These are phyloP conservation scores for Seira ritae DNA, from an alignment of 2,888 invertebrate genomes.

Conservation along the genomic window DNA sequence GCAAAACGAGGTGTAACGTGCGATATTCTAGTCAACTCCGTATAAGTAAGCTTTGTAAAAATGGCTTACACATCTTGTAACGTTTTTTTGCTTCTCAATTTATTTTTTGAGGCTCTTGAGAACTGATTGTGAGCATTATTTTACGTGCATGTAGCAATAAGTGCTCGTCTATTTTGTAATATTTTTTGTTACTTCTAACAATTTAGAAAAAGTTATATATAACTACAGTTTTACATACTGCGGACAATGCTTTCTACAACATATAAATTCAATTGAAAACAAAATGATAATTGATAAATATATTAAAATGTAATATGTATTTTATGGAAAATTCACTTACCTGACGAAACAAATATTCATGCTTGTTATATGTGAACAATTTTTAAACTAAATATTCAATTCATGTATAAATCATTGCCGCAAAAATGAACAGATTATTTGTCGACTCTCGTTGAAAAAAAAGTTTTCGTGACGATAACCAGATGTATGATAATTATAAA, in stretches of 20 bases:
- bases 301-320: background rate
- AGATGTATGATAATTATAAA: no score
- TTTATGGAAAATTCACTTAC: background rate
- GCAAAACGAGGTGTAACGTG: constrained; percentile 47
- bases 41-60: constrained; percentile 15
- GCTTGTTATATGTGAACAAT: no score
- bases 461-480: no score
- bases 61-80: background rate
- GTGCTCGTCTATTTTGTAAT: constrained; percentile 6
- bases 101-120: no score
- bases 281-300: background rate
- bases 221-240: no score
- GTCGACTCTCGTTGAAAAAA: no score
- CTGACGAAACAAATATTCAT: constrained; percentile 5
- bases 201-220: background rate
- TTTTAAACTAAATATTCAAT: no score
- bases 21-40: constrained; percentile 63
- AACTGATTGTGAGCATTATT: no score
- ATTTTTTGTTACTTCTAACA: background rate
- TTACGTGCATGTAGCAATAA: background rate
- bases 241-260: no score
- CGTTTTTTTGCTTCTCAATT: background rate
- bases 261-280: background rate
- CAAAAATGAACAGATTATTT: no score
- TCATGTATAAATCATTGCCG: no score